Percentiles rank a stretch among this genome's conserved stretches.
Evolutionary conservation across 2,113 vertebrate species (phyloP).

Genomic region (Neodon shergylaensis): DNA sequence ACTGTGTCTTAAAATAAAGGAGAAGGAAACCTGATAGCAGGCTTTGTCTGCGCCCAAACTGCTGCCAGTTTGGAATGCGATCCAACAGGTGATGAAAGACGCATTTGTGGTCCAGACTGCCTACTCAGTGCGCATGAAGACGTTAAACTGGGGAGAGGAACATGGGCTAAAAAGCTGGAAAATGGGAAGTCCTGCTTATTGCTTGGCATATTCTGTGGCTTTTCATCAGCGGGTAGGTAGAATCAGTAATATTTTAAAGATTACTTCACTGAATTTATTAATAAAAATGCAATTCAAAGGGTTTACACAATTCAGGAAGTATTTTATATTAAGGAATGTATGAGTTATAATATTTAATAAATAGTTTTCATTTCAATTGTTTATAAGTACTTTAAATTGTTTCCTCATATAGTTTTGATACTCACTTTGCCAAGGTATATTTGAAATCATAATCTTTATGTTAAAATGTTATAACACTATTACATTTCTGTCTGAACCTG

Average conservation of each 20-base stretch:
- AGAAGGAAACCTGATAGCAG: neutral
- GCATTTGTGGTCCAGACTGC: neutral
- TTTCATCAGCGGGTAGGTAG: neutral
- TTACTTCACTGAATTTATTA: neutral
- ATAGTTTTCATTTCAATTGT: neutral
- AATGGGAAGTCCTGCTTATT: neutral
- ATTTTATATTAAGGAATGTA: neutral
- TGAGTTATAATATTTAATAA: neutral
- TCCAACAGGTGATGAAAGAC: neutral
- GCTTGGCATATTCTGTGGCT: neutral
- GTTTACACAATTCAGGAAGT: neutral
- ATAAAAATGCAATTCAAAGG: neutral
- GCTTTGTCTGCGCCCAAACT: neutral
- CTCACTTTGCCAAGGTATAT: neutral
- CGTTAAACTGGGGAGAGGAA: neutral
- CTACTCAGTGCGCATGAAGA: neutral
- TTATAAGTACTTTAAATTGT: neutral
- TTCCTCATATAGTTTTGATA: neutral
- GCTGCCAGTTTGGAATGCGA: neutral
- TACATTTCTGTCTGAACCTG: neutral
- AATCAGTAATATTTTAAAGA: neutral
- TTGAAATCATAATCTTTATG: neutral
- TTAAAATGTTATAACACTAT: neutral
- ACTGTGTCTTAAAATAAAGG: neutral
- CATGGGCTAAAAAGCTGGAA: neutral